A percentile compares a stretch with the other conserved stretches of the same genome.
phyloP scores from a whole-genome alignment of 2,888 invertebrate genomes.

The Hyposoter dolosus region DNA sequence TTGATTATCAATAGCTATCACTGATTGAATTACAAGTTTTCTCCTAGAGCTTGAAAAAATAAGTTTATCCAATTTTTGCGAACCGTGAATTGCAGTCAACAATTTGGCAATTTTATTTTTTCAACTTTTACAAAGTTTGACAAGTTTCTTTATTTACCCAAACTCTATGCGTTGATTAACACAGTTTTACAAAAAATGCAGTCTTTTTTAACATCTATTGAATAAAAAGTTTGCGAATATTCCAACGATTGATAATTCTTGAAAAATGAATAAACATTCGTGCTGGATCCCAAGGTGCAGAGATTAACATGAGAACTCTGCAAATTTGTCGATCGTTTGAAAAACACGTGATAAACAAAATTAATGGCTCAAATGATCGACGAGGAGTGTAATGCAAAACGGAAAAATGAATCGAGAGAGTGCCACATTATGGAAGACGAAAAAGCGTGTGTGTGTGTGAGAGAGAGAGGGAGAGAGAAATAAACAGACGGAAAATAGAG shows the following conservation, averaged over 20 bases:
- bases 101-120: too few species aligned
- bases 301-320: conserved; percentile 16
- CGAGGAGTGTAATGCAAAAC: conserved; percentile 52
- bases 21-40: background rate
- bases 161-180: background rate
- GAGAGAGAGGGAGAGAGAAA: conserved; percentile 43
- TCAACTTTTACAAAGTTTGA: too few species aligned
- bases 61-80: background rate
- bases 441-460: background rate
- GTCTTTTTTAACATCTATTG: background rate
- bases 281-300: background rate
- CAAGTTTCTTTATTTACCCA: background rate
- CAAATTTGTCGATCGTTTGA: conserved; percentile 25
- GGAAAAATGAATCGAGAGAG: conserved; percentile 38
- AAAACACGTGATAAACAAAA: conserved; percentile 25
- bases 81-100: background rate
- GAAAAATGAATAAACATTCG: background rate
- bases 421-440: conserved; percentile 13
- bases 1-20: background rate
- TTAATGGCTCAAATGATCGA: conserved; percentile 15
- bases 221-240: background rate
- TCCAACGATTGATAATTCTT: background rate
- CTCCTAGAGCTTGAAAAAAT: background rate
- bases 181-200: background rate
- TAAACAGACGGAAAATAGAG: conserved; percentile 20